These are phyloP conservation scores for Centropus bengalensis DNA, from an alignment of 2,113 vertebrate genomes.

Conservation along the genomic window DNA sequence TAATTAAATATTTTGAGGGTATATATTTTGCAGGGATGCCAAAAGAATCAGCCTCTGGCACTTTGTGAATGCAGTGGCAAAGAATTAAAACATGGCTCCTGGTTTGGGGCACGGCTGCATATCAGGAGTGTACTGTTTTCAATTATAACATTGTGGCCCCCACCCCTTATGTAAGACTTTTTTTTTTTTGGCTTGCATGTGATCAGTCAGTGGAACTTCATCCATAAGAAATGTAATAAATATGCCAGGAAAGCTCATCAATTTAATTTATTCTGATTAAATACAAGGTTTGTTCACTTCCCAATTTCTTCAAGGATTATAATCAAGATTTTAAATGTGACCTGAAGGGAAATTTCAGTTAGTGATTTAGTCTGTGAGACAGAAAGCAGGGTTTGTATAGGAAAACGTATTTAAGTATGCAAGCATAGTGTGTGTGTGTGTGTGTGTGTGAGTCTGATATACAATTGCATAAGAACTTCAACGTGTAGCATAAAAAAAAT, in stretches of 20 bases:
- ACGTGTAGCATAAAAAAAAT: background rate
- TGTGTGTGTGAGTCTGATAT: background rate
- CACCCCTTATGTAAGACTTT: background rate
- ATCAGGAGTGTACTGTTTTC: background rate
- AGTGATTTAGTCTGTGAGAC: conserved; percentile 10
- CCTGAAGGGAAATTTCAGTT: conserved; percentile 43
- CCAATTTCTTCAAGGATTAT: conserved; percentile 38
- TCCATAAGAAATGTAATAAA: conserved; percentile 26
- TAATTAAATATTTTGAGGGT: background rate
- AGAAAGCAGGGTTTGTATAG: background rate
- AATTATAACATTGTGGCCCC: background rate
- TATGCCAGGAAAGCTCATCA: conserved; percentile 33
- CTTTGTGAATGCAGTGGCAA: background rate
- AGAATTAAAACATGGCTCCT: background rate
- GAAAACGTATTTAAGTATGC: conserved; percentile 35
- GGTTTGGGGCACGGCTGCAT: background rate
- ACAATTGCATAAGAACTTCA: background rate
- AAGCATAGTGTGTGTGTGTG: background rate
- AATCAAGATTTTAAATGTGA: conserved; percentile 42
- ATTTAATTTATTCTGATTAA: conserved; percentile 65
- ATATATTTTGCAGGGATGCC: background rate
- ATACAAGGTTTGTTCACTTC: conserved; percentile 28
- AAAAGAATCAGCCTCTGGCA: background rate
- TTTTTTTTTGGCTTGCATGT: background rate
- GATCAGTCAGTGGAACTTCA: background rate